Evolutionary conservation across 2,797 vertebrate species (phyloP).

Genomic region (Poeciliopsis paucimaculata): DNA sequence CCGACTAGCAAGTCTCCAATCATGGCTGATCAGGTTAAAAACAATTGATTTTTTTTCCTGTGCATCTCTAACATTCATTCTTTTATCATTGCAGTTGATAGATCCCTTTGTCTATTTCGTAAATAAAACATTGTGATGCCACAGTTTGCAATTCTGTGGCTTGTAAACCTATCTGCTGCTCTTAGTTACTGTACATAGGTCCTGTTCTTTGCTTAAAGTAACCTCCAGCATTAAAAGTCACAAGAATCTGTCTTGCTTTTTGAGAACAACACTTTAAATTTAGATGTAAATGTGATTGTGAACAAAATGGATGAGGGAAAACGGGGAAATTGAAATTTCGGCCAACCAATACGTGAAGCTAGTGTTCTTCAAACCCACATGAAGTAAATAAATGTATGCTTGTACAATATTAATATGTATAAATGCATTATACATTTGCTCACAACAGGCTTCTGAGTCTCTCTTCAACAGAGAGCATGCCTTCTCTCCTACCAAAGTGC

Average conservation of each 20-base stretch:
- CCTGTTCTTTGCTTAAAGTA: background rate
- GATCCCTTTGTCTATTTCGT: background rate
- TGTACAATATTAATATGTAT: background rate
- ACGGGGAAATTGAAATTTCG: background rate
- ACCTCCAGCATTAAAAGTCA: background rate
- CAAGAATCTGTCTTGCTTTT: background rate
- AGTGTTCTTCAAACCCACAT: background rate
- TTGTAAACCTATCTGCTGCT: background rate
- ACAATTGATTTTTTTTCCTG: background rate
- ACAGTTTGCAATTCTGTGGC: background rate
- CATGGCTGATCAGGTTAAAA: background rate
- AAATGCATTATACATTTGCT: background rate
- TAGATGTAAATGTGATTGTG: background rate
- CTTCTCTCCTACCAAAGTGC: slow-evolving; percentile 66
- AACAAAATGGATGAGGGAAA: background rate
- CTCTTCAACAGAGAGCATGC: slow-evolving; percentile 25
- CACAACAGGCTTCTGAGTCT: slow-evolving; percentile 22
- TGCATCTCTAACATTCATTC: background rate
- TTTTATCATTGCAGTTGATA: background rate
- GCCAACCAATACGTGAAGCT: background rate
- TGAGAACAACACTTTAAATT: background rate
- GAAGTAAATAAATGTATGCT: background rate
- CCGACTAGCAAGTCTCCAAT: background rate
- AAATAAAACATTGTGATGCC: background rate
- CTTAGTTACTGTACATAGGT: background rate